Evolutionary conservation across 53 echinoderm and acorn worm genomes (phyloP).

Genomic region (Patiria pectinifera): DNA sequence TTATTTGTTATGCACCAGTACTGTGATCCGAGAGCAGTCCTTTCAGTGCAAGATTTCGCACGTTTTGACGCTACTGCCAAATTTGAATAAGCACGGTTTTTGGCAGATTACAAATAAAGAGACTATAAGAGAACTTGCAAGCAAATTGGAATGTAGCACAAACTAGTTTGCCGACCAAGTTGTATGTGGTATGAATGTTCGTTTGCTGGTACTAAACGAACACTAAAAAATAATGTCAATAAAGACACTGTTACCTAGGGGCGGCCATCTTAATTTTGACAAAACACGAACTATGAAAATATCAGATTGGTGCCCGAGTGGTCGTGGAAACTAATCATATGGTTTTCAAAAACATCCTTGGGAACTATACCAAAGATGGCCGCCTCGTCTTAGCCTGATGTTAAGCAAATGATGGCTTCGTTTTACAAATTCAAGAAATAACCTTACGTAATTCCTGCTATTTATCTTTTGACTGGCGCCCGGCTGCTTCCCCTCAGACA

Average conservation of each 20-base stretch:
- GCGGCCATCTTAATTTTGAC: neutral
- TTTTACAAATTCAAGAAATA: neutral
- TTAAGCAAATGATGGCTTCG: neutral
- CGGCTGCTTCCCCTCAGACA: neutral
- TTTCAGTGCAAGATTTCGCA: conserved; percentile 10
- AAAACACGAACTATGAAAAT: neutral
- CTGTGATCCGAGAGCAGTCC: neutral
- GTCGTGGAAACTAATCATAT: neutral
- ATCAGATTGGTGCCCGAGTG: neutral
- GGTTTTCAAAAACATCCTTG: neutral
- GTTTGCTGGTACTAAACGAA: conserved; percentile 54
- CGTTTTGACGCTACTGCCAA: conserved; percentile 55
- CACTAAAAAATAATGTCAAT: conserved; percentile 7
- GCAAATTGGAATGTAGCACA: neutral
- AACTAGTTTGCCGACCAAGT: neutral
- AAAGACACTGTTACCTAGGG: neutral
- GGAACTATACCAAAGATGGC: neutral
- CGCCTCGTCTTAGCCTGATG: neutral
- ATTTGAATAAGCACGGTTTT: neutral
- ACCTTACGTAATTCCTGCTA: neutral
- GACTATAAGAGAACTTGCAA: neutral
- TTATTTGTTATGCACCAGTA: conserved; percentile 11
- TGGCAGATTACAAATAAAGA: neutral
- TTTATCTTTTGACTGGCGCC: neutral
- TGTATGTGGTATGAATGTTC: conserved; percentile 13